Evolutionary conservation across 2,888 invertebrate genomes (phyloP).

Genomic region (Ichneumoninae sp.): DNA sequence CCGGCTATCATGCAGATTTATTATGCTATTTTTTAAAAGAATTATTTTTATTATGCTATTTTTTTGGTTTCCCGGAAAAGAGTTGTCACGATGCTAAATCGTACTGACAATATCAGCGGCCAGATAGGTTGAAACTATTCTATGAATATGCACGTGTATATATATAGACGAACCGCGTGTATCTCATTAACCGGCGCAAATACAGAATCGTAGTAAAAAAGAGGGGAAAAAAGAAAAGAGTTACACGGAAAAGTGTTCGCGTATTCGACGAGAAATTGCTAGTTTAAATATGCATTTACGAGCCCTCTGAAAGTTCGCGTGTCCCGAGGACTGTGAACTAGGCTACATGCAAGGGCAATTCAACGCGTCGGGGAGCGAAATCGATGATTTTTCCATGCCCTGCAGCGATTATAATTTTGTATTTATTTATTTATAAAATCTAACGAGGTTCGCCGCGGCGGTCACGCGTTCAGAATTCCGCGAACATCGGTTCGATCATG

Average conservation of each 20-base stretch:
- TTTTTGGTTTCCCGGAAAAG: no score
- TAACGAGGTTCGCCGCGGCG: not conserved
- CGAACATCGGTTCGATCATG: not conserved
- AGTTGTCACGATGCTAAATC: no score
- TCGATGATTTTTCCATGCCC: not conserved
- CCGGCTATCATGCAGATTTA: no score
- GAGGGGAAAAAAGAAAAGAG: not conserved
- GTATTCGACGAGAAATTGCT: conserved; percentile 6
- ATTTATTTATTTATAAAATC: not conserved
- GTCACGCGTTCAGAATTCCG: not conserved
- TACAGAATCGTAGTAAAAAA: not conserved
- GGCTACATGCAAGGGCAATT: conserved; percentile 3
- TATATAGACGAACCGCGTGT: no score
- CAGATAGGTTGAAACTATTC: no score
- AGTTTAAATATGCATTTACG: conserved; percentile 12
- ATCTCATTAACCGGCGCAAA: conserved; percentile 22
- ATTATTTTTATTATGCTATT: no score
- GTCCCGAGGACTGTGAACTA: conserved; percentile 10
- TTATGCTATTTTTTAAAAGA: no score
- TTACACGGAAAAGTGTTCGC: conserved; percentile 6
- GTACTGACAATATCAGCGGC: no score
- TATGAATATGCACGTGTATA: no score
- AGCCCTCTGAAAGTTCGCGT: conserved; percentile 14
- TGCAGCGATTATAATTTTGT: not conserved
- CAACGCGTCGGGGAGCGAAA: not conserved